phyloP scores from a whole-genome alignment of 2,888 invertebrate genomes.

The Ectobius pallidus region DNA sequence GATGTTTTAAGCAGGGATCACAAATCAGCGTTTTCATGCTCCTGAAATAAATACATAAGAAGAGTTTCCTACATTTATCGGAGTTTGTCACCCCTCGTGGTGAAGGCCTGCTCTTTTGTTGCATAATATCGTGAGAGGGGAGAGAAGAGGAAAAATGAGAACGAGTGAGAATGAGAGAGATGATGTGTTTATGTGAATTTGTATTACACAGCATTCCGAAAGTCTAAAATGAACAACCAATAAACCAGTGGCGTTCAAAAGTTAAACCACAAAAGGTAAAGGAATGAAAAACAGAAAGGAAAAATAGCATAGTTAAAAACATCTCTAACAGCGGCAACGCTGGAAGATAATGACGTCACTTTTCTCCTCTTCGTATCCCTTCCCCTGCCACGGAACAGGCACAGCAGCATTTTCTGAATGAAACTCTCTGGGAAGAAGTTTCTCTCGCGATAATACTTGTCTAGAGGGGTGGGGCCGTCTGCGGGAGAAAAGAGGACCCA shows the following conservation, averaged over 20 bases:
- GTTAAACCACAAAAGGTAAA: conserved; percentile 9
- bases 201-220: too few relatives aligned
- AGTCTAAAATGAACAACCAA: too few relatives aligned
- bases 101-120: too few relatives aligned
- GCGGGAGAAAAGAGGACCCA: conserved; percentile 6
- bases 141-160: too few relatives aligned
- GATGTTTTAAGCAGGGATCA: too few relatives aligned
- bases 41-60: too few relatives aligned
- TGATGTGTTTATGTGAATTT: too few relatives aligned
- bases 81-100: too few relatives aligned
- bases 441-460: neutral
- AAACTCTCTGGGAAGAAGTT: conserved; percentile 16
- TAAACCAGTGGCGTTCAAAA: conserved; percentile 14
- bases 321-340: conserved; percentile 9
- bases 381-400: neutral
- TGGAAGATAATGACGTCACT: conserved; percentile 1
- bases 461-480: neutral
- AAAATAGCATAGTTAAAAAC: neutral
- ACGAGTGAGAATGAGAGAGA: too few relatives aligned
- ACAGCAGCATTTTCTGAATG: conserved; percentile 28
- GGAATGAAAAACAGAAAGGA: neutral
- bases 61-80: too few relatives aligned
- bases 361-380: neutral
- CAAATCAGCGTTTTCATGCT: too few relatives aligned
- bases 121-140: too few relatives aligned